A percentile compares a stretch with the other conserved stretches of the same genome.
Evolutionary conservation across 2,888 invertebrate genomes (phyloP).

Genomic region (Drosophila ustulata): DNA sequence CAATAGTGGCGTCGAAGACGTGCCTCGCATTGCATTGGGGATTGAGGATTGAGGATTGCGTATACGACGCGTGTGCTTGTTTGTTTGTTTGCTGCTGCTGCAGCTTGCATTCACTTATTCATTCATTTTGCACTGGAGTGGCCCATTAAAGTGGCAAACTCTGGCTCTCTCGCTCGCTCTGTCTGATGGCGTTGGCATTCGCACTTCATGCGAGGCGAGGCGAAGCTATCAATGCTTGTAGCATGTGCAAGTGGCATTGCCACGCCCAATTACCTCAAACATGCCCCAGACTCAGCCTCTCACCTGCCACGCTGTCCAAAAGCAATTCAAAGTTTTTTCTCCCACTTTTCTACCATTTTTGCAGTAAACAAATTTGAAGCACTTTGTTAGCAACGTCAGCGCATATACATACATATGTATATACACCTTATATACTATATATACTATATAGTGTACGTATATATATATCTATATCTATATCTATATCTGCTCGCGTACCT

Average conservation of each 20-base stretch:
- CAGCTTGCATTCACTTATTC: conserved; percentile 34
- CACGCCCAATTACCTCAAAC: conserved; percentile 61
- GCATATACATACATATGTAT: conserved; percentile 8
- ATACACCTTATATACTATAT: conserved; percentile 7
- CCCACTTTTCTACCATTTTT: conserved; percentile 32
- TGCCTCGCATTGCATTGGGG: conserved; percentile 43
- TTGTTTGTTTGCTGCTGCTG: background rate
- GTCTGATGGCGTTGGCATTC: conserved; percentile 39
- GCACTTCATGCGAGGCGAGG: conserved; percentile 62
- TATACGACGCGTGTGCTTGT: conserved; percentile 31
- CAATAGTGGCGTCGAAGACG: conserved; percentile 27
- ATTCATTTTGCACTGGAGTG: conserved; percentile 47
- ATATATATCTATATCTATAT: conserved; percentile 6
- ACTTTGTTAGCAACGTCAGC: conserved; percentile 68
- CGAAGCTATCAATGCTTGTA: conserved; percentile 59
- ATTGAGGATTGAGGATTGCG: conserved; percentile 30
- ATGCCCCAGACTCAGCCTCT: conserved; percentile 14
- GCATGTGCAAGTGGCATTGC: conserved; percentile 38
- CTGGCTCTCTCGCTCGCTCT: background rate
- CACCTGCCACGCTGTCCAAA: conserved; percentile 52
- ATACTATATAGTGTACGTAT: conserved; percentile 17
- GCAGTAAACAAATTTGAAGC: conserved; percentile 77
- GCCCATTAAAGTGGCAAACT: conserved; percentile 48
- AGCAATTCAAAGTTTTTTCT: conserved; percentile 55
- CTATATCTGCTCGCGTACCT: conserved; percentile 36